These are phyloP conservation scores for Limulus polyphemus DNA, from an alignment of 2,888 invertebrate species.

Conservation along the genomic window DNA sequence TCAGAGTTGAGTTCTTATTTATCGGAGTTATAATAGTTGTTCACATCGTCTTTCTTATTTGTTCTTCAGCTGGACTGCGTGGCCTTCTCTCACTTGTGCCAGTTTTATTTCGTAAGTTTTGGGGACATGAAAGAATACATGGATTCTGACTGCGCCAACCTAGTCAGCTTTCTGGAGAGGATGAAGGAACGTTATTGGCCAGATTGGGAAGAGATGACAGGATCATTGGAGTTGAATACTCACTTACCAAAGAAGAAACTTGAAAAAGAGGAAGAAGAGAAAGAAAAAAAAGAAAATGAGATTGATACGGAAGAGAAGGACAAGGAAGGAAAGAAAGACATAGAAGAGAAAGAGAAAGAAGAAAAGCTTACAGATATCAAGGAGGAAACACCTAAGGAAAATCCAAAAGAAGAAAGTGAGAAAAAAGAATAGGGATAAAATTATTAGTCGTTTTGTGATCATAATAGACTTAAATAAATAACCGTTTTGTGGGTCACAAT, in stretches of 20 bases:
- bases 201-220: slow-evolving; percentile 84
- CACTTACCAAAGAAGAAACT: slow-evolving; percentile 61
- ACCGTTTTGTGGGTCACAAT: no score
- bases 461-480: no score
- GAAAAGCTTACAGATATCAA: slow-evolving; percentile 9
- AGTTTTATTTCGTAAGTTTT: slow-evolving; percentile 83
- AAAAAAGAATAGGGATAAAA: no score
- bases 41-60: neutral
- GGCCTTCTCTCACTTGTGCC: slow-evolving; percentile 82
- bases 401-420: no score
- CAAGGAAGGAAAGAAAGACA: slow-evolving; percentile 12
- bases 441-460: no score
- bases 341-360: neutral
- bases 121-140: slow-evolving; percentile 77
- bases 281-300: slow-evolving; percentile 46
- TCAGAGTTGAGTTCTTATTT: no score
- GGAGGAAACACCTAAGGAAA: neutral
- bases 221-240: slow-evolving; percentile 66
- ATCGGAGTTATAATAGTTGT: no score
- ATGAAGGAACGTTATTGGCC: slow-evolving; percentile 72
- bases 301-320: slow-evolving; percentile 45
- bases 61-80: slow-evolving; percentile 69
- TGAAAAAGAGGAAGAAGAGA: slow-evolving; percentile 30
- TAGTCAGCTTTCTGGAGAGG: slow-evolving; percentile 75
- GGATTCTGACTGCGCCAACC: slow-evolving; percentile 73